Percentiles rank a stretch among this genome's conserved stretches.
Evolutionary conservation across 1,140 invertebrate species (phyloP).

Genomic region (Orussus abietinus): DNA sequence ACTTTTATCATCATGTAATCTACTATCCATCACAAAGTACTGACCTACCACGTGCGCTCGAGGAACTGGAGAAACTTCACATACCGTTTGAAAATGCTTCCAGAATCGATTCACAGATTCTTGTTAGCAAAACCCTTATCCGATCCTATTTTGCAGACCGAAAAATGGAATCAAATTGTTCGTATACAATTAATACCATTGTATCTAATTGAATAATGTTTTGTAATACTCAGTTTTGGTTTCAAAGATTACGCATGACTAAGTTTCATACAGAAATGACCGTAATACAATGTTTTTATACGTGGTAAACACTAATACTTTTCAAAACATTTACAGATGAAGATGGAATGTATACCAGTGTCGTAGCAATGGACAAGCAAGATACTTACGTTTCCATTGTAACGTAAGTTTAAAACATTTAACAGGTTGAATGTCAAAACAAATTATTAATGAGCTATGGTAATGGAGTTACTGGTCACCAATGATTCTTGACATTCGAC

Average conservation of each 20-base stretch:
- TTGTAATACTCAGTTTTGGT: conserved; percentile 33
- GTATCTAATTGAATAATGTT: conserved; percentile 26
- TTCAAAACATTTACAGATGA: conserved; percentile 31
- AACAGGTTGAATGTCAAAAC: conserved; percentile 4
- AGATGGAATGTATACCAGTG: conserved; percentile 55
- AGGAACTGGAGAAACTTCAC: conserved; percentile 33
- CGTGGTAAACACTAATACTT: conserved; percentile 8
- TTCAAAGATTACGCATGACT: no score
- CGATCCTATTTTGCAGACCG: conserved; percentile 18
- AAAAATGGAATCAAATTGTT: conserved; percentile 30
- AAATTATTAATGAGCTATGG: not conserved
- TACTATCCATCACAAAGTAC: conserved; percentile 41
- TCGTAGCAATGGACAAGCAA: conserved; percentile 63
- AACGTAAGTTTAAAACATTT: conserved; percentile 56
- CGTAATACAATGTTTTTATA: conserved; percentile 27
- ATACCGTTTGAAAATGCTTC: conserved; percentile 36
- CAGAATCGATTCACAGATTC: conserved; percentile 25
- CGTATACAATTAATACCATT: conserved; percentile 30
- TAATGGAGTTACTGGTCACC: no score
- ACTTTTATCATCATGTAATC: conserved; percentile 40
- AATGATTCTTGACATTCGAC: no score
- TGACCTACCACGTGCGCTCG: conserved; percentile 34
- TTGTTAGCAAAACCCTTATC: conserved; percentile 27
- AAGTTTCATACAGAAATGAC: no score
- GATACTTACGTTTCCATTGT: conserved; percentile 69